Percentiles rank a stretch among this genome's conserved stretches.
Evolutionary conservation across 2,888 invertebrate genomes (phyloP).

Genomic region (Nemotelus pantherinus): DNA sequence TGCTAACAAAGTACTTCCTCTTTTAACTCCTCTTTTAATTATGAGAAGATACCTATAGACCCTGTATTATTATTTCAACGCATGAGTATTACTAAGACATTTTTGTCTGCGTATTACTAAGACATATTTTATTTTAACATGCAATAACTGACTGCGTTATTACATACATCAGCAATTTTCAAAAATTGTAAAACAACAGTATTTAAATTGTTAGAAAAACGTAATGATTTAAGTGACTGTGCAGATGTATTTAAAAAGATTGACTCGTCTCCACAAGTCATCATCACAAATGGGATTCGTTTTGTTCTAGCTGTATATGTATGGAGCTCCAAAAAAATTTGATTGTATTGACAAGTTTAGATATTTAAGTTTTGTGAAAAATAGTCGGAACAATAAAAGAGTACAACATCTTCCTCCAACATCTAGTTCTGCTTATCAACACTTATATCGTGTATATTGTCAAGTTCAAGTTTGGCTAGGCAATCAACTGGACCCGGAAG

Average conservation of each 20-base stretch:
- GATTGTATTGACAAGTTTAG: neutral
- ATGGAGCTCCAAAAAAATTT: neutral
- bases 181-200: neutral
- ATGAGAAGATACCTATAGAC: constrained; percentile 57
- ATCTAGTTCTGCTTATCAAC: constrained; percentile 18
- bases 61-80: constrained; percentile 51
- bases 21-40: constrained; percentile 58
- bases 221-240: neutral
- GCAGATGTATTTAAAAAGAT: constrained; percentile 9
- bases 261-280: neutral
- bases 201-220: constrained; percentile 4
- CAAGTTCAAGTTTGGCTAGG: constrained; percentile 20
- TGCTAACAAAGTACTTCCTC: constrained; percentile 57
- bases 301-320: too few species aligned
- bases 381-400: neutral
- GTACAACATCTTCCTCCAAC: constrained; percentile 13
- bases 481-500: constrained; percentile 26
- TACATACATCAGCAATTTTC: neutral
- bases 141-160: neutral
- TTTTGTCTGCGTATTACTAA: neutral
- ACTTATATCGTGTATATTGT: constrained; percentile 10
- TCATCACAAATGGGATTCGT: neutral
- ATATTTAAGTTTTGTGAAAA: neutral
- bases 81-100: neutral
- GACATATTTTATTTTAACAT: neutral